Percentiles rank a stretch among this genome's conserved stretches.
Conservation (phyloP, 2,797 vertebrate species). For the Spea hammondii region DNA sequence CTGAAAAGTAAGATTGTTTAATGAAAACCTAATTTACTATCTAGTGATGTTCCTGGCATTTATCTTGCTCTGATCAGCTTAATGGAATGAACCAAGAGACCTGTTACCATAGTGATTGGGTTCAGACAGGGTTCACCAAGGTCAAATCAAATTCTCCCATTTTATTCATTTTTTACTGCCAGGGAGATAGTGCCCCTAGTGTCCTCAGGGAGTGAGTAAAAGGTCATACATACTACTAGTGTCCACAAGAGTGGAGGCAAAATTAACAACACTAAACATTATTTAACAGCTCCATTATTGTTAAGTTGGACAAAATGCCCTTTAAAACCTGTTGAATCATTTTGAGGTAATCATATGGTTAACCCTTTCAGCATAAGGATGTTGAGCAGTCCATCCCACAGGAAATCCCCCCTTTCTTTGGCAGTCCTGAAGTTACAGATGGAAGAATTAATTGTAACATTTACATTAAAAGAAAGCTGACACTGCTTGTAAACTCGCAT, state of each 20-base stretch:
- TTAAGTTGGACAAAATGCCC: too few relatives aligned
- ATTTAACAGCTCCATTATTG: too few relatives aligned
- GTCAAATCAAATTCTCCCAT: constrained; percentile 11
- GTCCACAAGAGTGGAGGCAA: too few relatives aligned
- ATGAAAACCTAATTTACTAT: background rate
- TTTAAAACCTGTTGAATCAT: too few relatives aligned
- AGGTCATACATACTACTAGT: background rate
- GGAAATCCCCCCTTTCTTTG: constrained; percentile 12
- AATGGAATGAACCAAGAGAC: background rate
- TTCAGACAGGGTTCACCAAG: constrained; percentile 6
- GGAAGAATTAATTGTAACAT: constrained; percentile 44
- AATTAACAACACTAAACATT: too few relatives aligned
- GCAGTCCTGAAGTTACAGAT: constrained; percentile 45
- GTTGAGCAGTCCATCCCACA: background rate
- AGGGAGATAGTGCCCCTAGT: background rate
- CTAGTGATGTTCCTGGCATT: constrained; percentile 3
- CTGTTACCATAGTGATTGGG: constrained; percentile 2
- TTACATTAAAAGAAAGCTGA: constrained; percentile 53
- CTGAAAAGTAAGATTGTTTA: constrained; percentile 1
- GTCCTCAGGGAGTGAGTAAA: background rate
- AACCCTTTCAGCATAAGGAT: too few relatives aligned
- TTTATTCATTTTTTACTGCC: constrained; percentile 2
- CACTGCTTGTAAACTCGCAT: constrained; percentile 49
- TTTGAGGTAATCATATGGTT: too few relatives aligned
- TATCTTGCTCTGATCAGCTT: background rate